Evolutionary conservation across 92 coral and sea anemone species (phyloP), one percentile per base, ranked within the genome.

Genomic region (Micromussa lordhowensis): DNA sequence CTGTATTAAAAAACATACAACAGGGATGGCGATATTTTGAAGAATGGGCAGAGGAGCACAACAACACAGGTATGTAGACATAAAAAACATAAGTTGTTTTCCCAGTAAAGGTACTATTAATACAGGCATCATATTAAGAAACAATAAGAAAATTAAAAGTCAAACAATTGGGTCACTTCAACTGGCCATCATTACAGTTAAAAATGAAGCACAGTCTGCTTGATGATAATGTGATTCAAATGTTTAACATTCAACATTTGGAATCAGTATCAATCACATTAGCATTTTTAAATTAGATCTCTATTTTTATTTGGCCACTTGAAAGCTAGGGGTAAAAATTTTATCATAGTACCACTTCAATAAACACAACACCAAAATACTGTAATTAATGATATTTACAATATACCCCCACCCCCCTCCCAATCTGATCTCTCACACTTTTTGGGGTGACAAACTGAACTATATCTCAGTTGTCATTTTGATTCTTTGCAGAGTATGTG

Each of bases 31-130:
- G n/a, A n/a, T n/a, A n/a, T n/a, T n/a, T n/a, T n/a, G n/a, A n/a
- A n/a, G n/a, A 82, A 29, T 88, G 91, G 91, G 83, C 82, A 71
- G 68, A 76, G 16, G 84, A 75, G 22, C 91, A 88, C 38, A 44
- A 88, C 58, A 69, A 44, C 78, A 80, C 31, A 85, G 88, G 88
- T 71, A 72, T 32, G 66, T 21, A 1, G 2, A 55, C 61, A 55
- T 18, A 21, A 55, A 55, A 55, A 55, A 55, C 61, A n/a, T n/a
- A n/a, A n/a, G n/a, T n/a, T n/a, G n/a, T 55, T 15, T 55, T 0
- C 2, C 16, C 61, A 44, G 8, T 8, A 3, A 13, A 12, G 0
- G 1, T 5, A 16, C 17, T 54, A 54, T 12, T 16, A 55, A 55
- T n/a, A n/a, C n/a, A n/a, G n/a, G 61, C 19, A 55, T 18, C 8